Conservation (phyloP, 2,888 invertebrate species). For the Sthenelais limicola region DNA sequence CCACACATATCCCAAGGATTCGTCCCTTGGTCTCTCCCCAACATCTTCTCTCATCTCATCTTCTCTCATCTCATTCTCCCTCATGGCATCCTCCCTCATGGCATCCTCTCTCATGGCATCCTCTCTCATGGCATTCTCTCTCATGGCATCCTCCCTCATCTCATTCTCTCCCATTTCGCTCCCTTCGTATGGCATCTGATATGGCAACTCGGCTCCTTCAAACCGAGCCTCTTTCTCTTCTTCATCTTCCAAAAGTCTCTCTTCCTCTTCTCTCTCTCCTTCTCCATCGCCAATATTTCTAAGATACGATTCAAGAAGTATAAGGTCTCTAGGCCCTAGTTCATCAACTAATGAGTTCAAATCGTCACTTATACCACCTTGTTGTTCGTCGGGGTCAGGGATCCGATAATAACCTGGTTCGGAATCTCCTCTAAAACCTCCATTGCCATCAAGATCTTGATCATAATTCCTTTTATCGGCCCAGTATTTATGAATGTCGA, state of each 20-base stretch:
- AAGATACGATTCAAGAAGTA: slow-evolving; percentile 30
- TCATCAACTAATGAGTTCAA: slow-evolving; percentile 18
- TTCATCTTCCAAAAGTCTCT: no score
- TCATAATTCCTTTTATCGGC: neutral
- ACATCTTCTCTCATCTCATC: neutral
- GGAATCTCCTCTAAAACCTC: neutral
- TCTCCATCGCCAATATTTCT: slow-evolving; percentile 2
- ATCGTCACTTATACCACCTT: slow-evolving; percentile 7
- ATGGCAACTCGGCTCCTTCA: no score
- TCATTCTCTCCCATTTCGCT: no score
- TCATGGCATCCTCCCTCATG: no score
- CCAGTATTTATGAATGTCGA: slow-evolving; percentile 59
- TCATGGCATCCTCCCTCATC: no score
- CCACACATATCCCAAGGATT: neutral
- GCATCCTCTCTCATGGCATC: no score
- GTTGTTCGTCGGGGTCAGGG: neutral
- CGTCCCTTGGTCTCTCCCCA: neutral
- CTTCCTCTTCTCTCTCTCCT: neutral
- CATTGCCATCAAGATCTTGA: neutral
- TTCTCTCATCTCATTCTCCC: neutral
- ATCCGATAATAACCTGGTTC: no score
- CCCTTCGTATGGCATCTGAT: no score
- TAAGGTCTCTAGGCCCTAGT: slow-evolving; percentile 11
- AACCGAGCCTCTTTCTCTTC: no score
- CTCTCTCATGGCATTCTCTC: no score